Evolutionary conservation across 1,140 invertebrate genomes (phyloP).

Genomic region (Drosophila serrata): DNA sequence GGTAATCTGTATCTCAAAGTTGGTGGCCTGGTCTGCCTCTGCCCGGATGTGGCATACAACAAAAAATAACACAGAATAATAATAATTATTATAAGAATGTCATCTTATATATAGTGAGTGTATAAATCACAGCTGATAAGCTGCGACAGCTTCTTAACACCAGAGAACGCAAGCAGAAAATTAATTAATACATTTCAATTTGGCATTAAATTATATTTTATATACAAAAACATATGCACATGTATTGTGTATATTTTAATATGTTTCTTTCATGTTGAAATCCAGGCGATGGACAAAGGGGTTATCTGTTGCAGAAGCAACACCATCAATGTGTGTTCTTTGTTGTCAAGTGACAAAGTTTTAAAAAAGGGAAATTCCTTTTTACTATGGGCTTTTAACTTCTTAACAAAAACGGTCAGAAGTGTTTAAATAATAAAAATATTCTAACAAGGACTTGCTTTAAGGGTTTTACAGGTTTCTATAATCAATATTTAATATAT

Average conservation of each 20-base stretch:
- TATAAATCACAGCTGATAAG: constrained; percentile 76
- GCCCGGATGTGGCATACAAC: constrained; percentile 76
- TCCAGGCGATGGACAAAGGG: constrained; percentile 63
- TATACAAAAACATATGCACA: not conserved
- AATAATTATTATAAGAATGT: constrained; percentile 45
- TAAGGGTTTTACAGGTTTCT: no score
- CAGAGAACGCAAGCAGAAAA: constrained; percentile 6
- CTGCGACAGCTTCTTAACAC: constrained; percentile 18
- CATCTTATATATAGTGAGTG: constrained; percentile 39
- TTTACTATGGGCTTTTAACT: not conserved
- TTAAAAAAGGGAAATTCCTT: not conserved
- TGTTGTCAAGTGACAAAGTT: constrained; percentile 52
- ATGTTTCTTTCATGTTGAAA: constrained; percentile 4
- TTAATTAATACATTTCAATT: constrained; percentile 78
- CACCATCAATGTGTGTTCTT: constrained; percentile 53
- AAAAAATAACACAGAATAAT: constrained; percentile 30
- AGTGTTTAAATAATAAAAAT: no score
- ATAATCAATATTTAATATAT: no score
- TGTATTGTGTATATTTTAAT: not conserved
- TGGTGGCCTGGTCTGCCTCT: constrained; percentile 57
- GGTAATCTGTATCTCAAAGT: constrained; percentile 68
- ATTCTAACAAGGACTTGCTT: no score
- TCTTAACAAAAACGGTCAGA: not conserved
- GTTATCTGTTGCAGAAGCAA: constrained; percentile 67
- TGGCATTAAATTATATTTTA: constrained; percentile 70